Evolutionary conservation across 2,113 vertebrate genomes (phyloP), one percentile per base, ranked within the genome.

Genomic region (Euleptes europaea): DNA sequence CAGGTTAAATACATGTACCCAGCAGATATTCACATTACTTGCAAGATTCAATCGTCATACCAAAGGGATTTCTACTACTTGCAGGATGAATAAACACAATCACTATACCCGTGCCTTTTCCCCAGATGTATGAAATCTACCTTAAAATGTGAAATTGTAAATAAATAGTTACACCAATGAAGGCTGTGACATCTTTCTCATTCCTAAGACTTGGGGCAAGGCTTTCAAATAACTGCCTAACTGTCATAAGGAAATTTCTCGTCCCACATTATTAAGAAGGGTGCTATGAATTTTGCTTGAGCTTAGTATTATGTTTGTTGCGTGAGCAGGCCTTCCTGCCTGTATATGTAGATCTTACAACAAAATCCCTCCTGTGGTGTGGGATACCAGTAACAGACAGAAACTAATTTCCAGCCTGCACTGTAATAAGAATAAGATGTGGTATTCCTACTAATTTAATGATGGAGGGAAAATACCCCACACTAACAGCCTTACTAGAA

Each of bases 151-250:
- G 47, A 89, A 35, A 60, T 91, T 5, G 35, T 60, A 40, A 21
- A 72, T 31, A 88, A 84, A 70, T 3, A 49, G 67, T 13, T 71
- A 54, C 49, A 81, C 26, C 70, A 84, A 40, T 69, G 26, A n/a
- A 47, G 1, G 73, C 73, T 76, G 63, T 49, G 35, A 31, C 72
- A 83, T 84, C 47, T 69, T 90, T 1, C 2, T 78, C 74, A 86
- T 81, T 85, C 78, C 28, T 74, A 1, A 0, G 72, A 23, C 79
- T 84, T 42, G 77, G 79, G 71, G 86, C 84, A 90, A 87, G 82
- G 6, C 33, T 35, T 86, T 90, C 28, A 83, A 91, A 77, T 80
- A 83, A 83, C 87, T 91, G 72, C 1, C 88, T 73, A 83, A 51
- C 76, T 91, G 83, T 84, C 0, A n/a, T 83, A 81, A 86, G 78